Base-by-base conservation (phyloP, 1,140 invertebrate species). In the Leptinotarsa undecemlineata region DNA sequence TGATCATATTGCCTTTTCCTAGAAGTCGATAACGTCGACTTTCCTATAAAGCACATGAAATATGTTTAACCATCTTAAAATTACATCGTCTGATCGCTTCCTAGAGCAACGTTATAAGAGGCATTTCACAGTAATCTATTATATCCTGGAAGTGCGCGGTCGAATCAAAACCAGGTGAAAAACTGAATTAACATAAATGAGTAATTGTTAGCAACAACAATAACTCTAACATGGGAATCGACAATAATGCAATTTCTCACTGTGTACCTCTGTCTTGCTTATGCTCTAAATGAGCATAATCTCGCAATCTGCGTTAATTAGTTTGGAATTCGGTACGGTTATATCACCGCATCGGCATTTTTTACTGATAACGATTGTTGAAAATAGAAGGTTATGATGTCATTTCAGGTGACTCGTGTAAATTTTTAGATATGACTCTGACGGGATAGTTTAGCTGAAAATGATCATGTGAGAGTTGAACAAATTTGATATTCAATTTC, bases 131-230 rank as follows among this genome's bases (percentile, higher is more conserved):
- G 51, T 57, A 57, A 57, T 57, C 51, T 17, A 57, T 57, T 57
- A 19, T 57, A 57, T 57, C 51, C n/a, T 33, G 63, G 26, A 23
- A 66, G 20, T 66, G 63, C 63, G 26, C 20, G 26, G 21, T 20
- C 26, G 26, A 66, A 66, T 20, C 63, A 14, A 66, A 33, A 33
- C 19, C 20, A 66, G 63, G 63, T 33, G 63, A 66, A 66, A 66
- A 66, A 66, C 13, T 19, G 21, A 21, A 66, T 66, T 66, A 66
- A 19, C 23, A 66, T 66, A 66, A 66, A 66, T 66, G 63, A 66
- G 26, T 66, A 66, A 66, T 66, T 66, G 63, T 66, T 66, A 23
- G 63, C 23, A 66, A 66, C 63, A 33, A 33, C 33, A 66, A 66
- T 66, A 15, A 66, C 26, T 19, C 63, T 6, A 66, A 66, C 63